A percentile compares a stretch with the other conserved stretches of the same genome.
Conservation (phyloP, 1,140 invertebrate genomes). For the Achatina immaculata region DNA sequence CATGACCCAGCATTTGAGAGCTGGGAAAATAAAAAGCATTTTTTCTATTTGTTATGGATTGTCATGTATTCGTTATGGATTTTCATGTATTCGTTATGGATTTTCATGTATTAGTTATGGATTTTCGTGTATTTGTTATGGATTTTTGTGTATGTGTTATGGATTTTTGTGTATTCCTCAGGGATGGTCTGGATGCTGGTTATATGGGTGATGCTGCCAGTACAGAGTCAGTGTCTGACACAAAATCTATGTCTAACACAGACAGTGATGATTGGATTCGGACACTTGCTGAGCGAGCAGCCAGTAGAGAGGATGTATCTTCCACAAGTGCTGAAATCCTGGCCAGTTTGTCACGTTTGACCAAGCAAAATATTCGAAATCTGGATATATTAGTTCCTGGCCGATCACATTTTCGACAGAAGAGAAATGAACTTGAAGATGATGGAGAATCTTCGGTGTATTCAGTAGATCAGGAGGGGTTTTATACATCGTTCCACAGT, state of each 20-base stretch:
- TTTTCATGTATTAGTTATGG: too few species aligned
- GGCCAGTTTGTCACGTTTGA: slow-evolving; percentile 54
- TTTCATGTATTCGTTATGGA: too few species aligned
- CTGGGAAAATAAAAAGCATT: too few species aligned
- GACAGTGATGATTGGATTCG: slow-evolving; percentile 57
- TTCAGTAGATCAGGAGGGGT: slow-evolving; percentile 95
- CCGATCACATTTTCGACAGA: slow-evolving; percentile 24
- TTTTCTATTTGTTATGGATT: too few species aligned
- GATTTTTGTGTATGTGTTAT: neutral
- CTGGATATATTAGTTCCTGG: slow-evolving; percentile 58
- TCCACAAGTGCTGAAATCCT: slow-evolving; percentile 51
- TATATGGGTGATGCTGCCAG: slow-evolving; percentile 54
- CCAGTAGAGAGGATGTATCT: slow-evolving; percentile 50
- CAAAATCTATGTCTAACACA: slow-evolving; percentile 51
- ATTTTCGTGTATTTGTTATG: too few species aligned
- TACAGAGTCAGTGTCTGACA: slow-evolving; percentile 51
- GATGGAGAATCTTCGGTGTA: slow-evolving; percentile 93
- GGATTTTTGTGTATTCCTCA: slow-evolving; percentile 28
- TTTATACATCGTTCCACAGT: slow-evolving; percentile 96
- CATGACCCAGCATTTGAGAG: too few species aligned
- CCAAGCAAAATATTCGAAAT: slow-evolving; percentile 60
- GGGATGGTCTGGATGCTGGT: slow-evolving; percentile 53
- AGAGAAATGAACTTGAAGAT: slow-evolving; percentile 77
- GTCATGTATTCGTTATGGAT: too few species aligned
- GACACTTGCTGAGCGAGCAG: slow-evolving; percentile 55